Evolutionary conservation across 2,888 invertebrate genomes (phyloP), one percentile per base, ranked within the genome.

Genomic region (Coleophora deauratella): DNA sequence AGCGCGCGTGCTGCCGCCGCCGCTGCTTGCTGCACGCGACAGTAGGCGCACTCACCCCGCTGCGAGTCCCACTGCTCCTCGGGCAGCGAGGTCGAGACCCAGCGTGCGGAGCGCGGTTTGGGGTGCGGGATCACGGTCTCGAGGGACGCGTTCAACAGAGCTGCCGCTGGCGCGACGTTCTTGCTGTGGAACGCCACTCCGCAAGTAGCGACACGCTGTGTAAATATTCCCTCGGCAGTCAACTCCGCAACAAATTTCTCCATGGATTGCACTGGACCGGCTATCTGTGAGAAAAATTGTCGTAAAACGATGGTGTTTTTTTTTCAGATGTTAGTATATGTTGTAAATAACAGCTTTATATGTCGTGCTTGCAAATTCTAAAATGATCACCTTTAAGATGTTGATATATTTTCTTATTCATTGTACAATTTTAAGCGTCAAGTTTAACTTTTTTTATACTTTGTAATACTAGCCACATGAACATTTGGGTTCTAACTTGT

Each of bases 31-130:
- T 31, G 30, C 11, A 13, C 12, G 27, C n/a, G n/a, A 9, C n/a
- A n/a, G n/a, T n/a, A n/a, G 33, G n/a, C 7, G 14, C 2, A 38
- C 59, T 61, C 46, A 79, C 79, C 79, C 32, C 79, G 52, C 1
- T 75, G 68, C 0, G 76, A 70, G 50, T 88, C 88, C 97, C 97
- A 98, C 36, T 91, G 88, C 2, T 88, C 84, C 74, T 95, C 92
- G 0, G 98, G 96, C 59, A 99, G 93, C 38, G 98, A 98, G 14
- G 97, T 94, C 46, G 97, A 96, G 43, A 99, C 87, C 99, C 99
- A 99, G 56, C 91, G 90, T 0, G 88, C 51, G 0, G 93, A 90
- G 50, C 99, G 90, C 49, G 90, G 91, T 71, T 92, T 93, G 1
- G 96, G 93, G 44, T 86, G 88, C 0, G 92, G 89, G 58, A 98